These are phyloP conservation scores for Gymnogyps californianus DNA, from an alignment of 2,113 vertebrate species.

Conservation along the genomic window DNA sequence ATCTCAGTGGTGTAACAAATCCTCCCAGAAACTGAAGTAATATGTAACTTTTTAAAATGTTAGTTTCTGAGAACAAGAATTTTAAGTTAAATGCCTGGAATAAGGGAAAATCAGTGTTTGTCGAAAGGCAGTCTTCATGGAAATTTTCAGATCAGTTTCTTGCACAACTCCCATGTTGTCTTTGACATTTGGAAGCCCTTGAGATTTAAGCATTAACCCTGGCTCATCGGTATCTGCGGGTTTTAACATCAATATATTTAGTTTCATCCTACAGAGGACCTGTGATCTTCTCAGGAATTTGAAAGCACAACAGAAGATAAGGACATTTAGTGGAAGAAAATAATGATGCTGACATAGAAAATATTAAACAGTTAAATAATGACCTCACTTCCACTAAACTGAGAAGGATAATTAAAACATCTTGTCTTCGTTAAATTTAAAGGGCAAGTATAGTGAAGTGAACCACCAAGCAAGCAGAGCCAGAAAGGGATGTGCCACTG, in stretches of 20 bases:
- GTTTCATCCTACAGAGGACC: not conserved
- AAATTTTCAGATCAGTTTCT: not conserved
- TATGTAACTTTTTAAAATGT: not conserved
- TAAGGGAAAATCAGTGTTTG: not conserved
- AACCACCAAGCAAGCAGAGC: not conserved
- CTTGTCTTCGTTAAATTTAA: not conserved
- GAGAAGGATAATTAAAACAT: not conserved
- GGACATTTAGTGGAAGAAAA: not conserved
- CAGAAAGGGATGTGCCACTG: not conserved
- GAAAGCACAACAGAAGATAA: not conserved
- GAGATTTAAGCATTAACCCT: not conserved
- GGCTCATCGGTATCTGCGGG: not conserved
- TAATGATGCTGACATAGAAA: not conserved
- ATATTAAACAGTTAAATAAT: not conserved
- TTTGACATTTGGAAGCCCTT: conserved; percentile 4
- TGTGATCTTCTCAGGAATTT: not conserved
- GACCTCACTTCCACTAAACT: not conserved
- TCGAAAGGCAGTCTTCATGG: fast-evolving
- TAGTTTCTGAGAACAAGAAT: not conserved
- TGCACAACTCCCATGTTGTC: not conserved
- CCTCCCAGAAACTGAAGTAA: not conserved
- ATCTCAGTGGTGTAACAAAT: not conserved
- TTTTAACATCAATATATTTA: not conserved
- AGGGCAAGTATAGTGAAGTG: not conserved
- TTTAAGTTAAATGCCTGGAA: not conserved